Evolutionary conservation across 1,140 invertebrate genomes (phyloP).

Genomic region (Sycophaga agraensis): DNA sequence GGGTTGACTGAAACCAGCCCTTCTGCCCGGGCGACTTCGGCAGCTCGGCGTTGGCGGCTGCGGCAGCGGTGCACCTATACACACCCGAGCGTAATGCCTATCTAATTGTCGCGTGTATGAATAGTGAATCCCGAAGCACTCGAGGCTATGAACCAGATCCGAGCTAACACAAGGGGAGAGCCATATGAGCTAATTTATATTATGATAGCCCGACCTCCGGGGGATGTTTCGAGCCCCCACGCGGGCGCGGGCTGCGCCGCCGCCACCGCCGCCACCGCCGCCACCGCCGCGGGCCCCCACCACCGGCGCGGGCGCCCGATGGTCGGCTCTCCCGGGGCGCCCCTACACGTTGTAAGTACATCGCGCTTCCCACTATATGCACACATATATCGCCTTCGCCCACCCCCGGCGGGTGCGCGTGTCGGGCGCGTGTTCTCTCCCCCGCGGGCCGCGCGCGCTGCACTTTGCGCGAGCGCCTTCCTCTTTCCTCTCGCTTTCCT

Average conservation of each 20-base stretch:
- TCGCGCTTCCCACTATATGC: too few species aligned
- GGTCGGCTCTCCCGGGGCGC: too few species aligned
- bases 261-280: too few species aligned
- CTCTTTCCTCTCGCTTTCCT: background rate
- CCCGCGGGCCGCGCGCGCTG: background rate
- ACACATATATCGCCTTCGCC: too few species aligned
- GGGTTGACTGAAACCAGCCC: conserved; percentile 52
- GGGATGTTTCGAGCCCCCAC: conserved; percentile 29
- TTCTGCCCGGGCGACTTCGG: conserved; percentile 38
- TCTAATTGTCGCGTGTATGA: conserved; percentile 61
- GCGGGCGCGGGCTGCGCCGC: too few species aligned
- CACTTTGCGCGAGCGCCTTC: background rate
- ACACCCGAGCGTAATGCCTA: conserved; percentile 54
- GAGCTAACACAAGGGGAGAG: conserved; percentile 53
- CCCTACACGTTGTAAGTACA: too few species aligned
- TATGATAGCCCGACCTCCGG: conserved; percentile 54
- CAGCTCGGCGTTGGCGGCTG: conserved; percentile 37
- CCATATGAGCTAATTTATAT: conserved; percentile 61
- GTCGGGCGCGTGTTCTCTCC: too few species aligned
- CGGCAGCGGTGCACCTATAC: conserved; percentile 28
- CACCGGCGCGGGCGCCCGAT: too few species aligned
- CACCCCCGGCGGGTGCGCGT: too few species aligned
- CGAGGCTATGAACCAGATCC: conserved; percentile 56
- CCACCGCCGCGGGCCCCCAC: too few species aligned
- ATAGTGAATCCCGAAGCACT: conserved; percentile 60